phyloP scores from a whole-genome alignment of 2,113 vertebrate species.

The Cheirogaleus medius region DNA sequence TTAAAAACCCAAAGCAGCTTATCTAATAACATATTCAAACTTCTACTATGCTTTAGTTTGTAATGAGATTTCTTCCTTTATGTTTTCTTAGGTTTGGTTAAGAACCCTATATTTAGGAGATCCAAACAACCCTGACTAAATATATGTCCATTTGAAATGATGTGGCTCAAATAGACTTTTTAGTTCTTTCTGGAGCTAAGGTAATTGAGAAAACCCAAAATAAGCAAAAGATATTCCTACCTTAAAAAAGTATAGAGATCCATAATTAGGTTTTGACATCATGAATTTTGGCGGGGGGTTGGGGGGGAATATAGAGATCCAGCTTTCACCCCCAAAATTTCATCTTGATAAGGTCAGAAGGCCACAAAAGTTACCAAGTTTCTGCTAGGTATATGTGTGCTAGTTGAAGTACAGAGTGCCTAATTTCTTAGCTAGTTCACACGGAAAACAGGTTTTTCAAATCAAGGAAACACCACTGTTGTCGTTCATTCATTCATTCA shows the following conservation, averaged over 20 bases:
- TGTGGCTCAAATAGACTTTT: neutral
- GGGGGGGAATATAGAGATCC: neutral
- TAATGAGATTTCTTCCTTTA: neutral
- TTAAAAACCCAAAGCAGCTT: neutral
- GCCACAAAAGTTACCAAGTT: neutral
- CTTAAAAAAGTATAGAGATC: neutral
- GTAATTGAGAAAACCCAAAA: neutral
- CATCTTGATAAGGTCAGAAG: neutral
- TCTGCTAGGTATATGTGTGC: neutral
- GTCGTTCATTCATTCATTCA: neutral
- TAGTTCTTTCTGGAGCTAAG: neutral
- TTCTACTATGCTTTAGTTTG: neutral
- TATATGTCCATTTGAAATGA: neutral
- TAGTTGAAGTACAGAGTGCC: neutral
- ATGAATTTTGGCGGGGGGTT: too few species aligned
- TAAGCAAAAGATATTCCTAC: neutral
- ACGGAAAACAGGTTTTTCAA: neutral
- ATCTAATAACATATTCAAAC: neutral
- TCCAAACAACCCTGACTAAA: neutral
- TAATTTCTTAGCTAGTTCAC: neutral
- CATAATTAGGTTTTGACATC: too few species aligned
- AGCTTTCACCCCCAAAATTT: neutral
- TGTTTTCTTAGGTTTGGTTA: neutral
- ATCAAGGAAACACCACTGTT: neutral
- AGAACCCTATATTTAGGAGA: neutral